These are phyloP conservation scores for Stigmatopora argus DNA, from an alignment of 2,113 vertebrate species.

Conservation along the genomic window DNA sequence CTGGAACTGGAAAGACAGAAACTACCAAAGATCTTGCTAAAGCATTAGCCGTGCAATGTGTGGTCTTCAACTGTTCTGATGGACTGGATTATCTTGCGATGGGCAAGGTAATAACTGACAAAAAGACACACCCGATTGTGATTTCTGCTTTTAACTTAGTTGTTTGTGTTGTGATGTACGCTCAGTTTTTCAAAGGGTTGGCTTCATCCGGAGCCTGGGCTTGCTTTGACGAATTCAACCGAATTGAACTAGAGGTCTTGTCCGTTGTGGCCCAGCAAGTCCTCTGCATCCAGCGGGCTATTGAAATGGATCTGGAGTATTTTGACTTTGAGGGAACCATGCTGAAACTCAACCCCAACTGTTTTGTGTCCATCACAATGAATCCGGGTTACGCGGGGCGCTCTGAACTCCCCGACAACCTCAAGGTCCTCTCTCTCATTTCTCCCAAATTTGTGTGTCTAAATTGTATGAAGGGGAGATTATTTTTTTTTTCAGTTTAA, in stretches of 20 bases:
- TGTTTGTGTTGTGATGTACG: background rate
- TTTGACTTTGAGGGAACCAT: constrained; percentile 93
- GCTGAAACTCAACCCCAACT: constrained; percentile 93
- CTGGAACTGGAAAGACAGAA: constrained; percentile 95
- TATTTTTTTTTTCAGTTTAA: background rate
- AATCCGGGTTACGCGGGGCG: constrained; percentile 97
- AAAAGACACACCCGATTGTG: background rate
- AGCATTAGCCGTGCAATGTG: constrained; percentile 93
- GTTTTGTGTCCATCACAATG: constrained; percentile 98
- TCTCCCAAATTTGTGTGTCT: background rate
- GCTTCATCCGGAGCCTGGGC: constrained; percentile 91
- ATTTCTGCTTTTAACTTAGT: background rate
- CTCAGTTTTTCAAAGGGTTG: constrained; percentile 87
- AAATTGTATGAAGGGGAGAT: background rate
- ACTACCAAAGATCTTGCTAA: constrained; percentile 94
- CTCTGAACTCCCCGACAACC: constrained; percentile 94
- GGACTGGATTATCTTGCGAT: constrained; percentile 94
- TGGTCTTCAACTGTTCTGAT: constrained; percentile 94
- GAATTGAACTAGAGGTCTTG: constrained; percentile 91
- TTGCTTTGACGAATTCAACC: constrained; percentile 95
- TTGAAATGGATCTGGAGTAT: constrained; percentile 79
- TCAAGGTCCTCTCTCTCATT: constrained; percentile 76
- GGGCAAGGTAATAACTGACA: constrained; percentile 64
- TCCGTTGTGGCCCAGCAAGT: constrained; percentile 98
- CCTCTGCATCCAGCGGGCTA: constrained; percentile 92